A percentile compares a stretch with the other conserved stretches of the same genome.
These are phyloP conservation scores for Celastrina argiolus DNA, from an alignment of 2,888 invertebrate genomes.

Conservation along the genomic window DNA sequence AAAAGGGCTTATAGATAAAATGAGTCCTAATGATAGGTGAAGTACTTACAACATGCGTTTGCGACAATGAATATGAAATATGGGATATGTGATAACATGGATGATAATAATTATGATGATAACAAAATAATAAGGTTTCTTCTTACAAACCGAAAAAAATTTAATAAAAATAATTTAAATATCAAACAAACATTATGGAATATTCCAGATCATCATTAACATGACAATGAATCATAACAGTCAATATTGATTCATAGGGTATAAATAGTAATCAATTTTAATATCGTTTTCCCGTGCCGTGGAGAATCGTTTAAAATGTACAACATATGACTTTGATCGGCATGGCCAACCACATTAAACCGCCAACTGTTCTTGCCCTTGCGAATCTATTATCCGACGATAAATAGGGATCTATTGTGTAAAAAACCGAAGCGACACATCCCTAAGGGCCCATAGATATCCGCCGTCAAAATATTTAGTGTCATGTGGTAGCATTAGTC, in stretches of 20 bases:
- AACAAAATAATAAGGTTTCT: no score
- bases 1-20: no score
- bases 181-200: background rate
- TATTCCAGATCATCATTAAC: background rate
- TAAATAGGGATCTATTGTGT: slow-evolving; percentile 67
- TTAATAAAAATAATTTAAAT: no score
- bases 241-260: background rate
- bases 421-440: slow-evolving; percentile 68
- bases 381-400: slow-evolving; percentile 67
- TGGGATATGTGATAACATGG: no score
- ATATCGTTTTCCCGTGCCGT: slow-evolving; percentile 22
- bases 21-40: no score
- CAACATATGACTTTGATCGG: slow-evolving; percentile 74
- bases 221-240: background rate
- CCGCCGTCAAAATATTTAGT: slow-evolving; percentile 75
- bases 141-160: no score
- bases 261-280: slow-evolving; percentile 8
- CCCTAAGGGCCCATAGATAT: slow-evolving; percentile 68
- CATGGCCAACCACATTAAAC: slow-evolving; percentile 72
- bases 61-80: no score
- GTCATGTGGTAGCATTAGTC: slow-evolving; percentile 68
- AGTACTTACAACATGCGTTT: no score
- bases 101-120: no score
- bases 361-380: slow-evolving; percentile 62
- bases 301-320: slow-evolving; percentile 34